phyloP scores from a whole-genome alignment of 2,797 vertebrate genomes.

The Periparus ater region DNA sequence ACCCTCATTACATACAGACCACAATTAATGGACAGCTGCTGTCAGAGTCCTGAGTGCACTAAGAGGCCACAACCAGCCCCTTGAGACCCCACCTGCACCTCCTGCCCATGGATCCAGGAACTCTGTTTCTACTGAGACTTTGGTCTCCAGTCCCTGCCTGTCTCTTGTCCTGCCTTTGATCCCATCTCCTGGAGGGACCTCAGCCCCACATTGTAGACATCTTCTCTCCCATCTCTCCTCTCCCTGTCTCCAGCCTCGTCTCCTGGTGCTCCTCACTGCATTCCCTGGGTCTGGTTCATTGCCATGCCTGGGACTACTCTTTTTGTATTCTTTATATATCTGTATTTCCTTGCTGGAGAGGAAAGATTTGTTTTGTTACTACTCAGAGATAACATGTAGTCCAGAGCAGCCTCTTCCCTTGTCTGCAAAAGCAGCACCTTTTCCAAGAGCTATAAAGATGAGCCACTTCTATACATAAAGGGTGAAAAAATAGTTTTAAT shows the following conservation, averaged over 20 bases:
- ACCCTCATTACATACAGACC: background rate
- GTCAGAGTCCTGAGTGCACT: background rate
- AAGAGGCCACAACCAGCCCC: background rate
- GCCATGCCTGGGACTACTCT: background rate
- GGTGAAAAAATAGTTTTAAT: background rate
- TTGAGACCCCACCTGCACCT: background rate
- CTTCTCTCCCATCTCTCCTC: background rate
- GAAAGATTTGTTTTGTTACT: background rate
- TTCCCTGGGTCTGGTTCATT: background rate
- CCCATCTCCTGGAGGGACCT: background rate
- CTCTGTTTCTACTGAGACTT: background rate
- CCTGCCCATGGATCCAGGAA: background rate
- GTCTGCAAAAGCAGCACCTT: background rate
- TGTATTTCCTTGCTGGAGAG: background rate
- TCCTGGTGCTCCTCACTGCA: background rate
- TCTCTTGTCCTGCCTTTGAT: background rate
- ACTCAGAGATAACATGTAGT: background rate
- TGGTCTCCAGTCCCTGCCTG: background rate
- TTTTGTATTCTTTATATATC: background rate
- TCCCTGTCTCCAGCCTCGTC: background rate
- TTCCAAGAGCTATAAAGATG: background rate
- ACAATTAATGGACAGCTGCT: background rate
- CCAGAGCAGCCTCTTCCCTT: background rate
- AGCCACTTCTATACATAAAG: background rate
- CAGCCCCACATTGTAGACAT: rapidly evolving